Conservation (phyloP, 2,888 invertebrate genomes). For the Hylaea fasciaria region DNA sequence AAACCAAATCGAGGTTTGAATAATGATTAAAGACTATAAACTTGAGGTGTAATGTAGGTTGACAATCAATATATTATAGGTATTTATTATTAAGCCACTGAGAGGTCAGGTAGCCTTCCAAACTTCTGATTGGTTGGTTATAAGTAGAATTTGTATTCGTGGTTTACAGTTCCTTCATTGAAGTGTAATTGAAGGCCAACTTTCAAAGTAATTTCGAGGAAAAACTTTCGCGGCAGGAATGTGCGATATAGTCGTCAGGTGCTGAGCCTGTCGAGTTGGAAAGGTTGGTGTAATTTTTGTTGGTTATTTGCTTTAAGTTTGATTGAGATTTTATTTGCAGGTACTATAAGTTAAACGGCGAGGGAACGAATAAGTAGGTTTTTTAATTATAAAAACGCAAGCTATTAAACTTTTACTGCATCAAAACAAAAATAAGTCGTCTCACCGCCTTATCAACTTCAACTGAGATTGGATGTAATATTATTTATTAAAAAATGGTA, state of each 20-base stretch:
- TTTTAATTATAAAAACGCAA: too few relatives aligned
- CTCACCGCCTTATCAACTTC: too few relatives aligned
- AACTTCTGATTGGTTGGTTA: constrained; percentile 67
- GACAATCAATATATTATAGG: too few relatives aligned
- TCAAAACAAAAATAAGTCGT: too few relatives aligned
- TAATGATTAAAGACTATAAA: too few relatives aligned
- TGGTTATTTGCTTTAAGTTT: constrained; percentile 10
- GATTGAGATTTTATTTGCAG: constrained; percentile 17
- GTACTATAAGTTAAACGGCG: not conserved
- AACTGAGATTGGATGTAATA: too few relatives aligned
- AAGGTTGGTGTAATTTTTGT: constrained; percentile 26
- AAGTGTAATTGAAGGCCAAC: constrained; percentile 70
- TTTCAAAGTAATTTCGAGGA: constrained; percentile 60
- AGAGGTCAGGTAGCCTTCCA: constrained; percentile 43
- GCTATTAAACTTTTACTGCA: too few relatives aligned
- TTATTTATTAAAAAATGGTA: too few relatives aligned
- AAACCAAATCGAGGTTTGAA: too few relatives aligned
- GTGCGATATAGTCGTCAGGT: constrained; percentile 42
- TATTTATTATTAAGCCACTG: constrained; percentile 1
- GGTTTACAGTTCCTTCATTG: constrained; percentile 61
- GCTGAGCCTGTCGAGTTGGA: constrained; percentile 27
- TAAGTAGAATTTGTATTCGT: constrained; percentile 67
- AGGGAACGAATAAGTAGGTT: too few relatives aligned
- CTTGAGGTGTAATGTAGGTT: too few relatives aligned
- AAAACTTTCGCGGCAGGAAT: constrained; percentile 53